Evolutionary conservation across 1,140 invertebrate genomes (phyloP).

Genomic region (Drosophila pruinosa): DNA sequence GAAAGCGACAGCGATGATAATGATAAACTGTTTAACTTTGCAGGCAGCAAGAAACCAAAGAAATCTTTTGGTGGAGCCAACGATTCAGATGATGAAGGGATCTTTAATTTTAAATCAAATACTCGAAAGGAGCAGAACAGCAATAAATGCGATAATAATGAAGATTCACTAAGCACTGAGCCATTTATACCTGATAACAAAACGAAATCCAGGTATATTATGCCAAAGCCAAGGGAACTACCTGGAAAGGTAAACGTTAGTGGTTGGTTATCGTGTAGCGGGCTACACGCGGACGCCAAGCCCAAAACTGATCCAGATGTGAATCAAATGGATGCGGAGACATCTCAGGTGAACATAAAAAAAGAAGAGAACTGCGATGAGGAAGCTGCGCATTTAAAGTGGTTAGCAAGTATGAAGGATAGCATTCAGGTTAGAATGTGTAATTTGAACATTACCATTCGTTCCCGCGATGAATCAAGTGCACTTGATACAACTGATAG

Average conservation of each 20-base stretch:
- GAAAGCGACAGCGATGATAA: constrained; percentile 64
- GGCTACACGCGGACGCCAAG: constrained; percentile 42
- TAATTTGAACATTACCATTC: constrained; percentile 31
- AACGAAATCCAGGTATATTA: constrained; percentile 60
- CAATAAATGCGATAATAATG: constrained; percentile 11
- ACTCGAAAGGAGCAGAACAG: not conserved
- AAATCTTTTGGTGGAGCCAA: not conserved
- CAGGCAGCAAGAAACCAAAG: constrained; percentile 32
- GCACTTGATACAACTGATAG: not conserved
- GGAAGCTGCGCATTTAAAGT: constrained; percentile 35
- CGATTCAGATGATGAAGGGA: constrained; percentile 22
- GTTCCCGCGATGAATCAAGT: constrained; percentile 32
- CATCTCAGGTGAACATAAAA: constrained; percentile 17
- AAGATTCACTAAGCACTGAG: constrained; percentile 43
- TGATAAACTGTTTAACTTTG: constrained; percentile 65
- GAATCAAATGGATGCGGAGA: not conserved
- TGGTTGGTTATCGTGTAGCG: constrained; percentile 67
- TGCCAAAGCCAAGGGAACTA: constrained; percentile 39
- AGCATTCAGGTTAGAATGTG: constrained; percentile 58
- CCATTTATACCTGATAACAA: constrained; percentile 16
- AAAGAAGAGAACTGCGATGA: constrained; percentile 34
- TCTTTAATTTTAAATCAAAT: constrained; percentile 37
- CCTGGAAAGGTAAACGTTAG: constrained; percentile 47
- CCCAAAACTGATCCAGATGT: constrained; percentile 7
- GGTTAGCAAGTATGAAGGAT: constrained; percentile 49